Evolutionary conservation across 35 echinoderm and acorn worm species (phyloP).

Genomic region (Diadema setosum): DNA sequence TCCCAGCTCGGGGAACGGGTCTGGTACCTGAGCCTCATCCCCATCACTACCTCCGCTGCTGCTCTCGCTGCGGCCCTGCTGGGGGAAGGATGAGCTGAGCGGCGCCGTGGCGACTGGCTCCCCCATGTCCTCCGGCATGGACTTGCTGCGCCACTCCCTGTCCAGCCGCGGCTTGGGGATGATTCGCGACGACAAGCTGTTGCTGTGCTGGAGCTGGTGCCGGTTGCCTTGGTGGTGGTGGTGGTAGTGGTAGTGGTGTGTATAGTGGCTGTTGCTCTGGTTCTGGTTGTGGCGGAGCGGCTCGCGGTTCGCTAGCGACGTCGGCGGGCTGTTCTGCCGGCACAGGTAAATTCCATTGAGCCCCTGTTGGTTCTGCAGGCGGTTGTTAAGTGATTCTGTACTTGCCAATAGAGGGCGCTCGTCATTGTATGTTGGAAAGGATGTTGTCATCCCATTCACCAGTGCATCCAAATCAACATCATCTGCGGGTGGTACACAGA

Average conservation of each 20-base stretch:
- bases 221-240: background rate
- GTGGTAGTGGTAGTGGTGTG: constrained; percentile 23
- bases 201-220: constrained; percentile 5
- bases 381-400: constrained; percentile 31
- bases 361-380: background rate
- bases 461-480: constrained; percentile 86
- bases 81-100: constrained; percentile 66
- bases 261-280: constrained; percentile 37
- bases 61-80: constrained; percentile 52
- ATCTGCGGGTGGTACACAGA: too few relatives aligned
- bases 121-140: constrained; percentile 42
- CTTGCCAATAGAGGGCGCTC: constrained; percentile 68
- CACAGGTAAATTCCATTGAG: constrained; percentile 10
- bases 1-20: constrained; percentile 81
- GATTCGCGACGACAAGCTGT: constrained; percentile 4
- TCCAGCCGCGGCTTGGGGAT: constrained; percentile 77
- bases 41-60: constrained; percentile 25
- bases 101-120: constrained; percentile 18
- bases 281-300: constrained; percentile 24
- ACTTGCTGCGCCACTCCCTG: constrained; percentile 73
- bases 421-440: constrained; percentile 82
- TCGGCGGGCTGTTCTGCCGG: background rate
- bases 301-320: background rate
- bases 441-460: constrained; percentile 79
- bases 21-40: constrained; percentile 58